Conservation (phyloP, 2,113 vertebrate genomes). For the Acrocephalus arundinaceus region DNA sequence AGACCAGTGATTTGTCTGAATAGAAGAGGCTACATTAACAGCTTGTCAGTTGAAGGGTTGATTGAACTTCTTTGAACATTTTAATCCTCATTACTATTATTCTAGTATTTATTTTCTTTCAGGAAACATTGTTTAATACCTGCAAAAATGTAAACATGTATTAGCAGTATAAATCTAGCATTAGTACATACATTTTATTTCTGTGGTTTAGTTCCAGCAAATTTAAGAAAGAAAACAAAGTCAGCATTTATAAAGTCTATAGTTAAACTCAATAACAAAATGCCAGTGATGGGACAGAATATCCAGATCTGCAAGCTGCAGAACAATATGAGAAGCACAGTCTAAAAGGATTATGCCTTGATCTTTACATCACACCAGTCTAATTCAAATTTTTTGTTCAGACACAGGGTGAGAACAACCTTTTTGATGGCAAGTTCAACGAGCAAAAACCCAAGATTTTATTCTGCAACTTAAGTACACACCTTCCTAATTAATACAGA, state of each 20-base stretch:
- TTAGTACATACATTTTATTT: not conserved
- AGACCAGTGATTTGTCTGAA: not conserved
- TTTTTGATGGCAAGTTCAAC: not conserved
- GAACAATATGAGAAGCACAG: not conserved
- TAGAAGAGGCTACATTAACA: not conserved
- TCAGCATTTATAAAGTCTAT: not conserved
- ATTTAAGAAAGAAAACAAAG: not conserved
- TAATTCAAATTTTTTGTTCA: not conserved
- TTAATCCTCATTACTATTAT: slow-evolving; percentile 23
- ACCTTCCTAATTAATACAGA: not conserved
- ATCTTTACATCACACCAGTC: not conserved
- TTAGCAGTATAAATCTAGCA: not conserved
- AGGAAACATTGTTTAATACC: not conserved
- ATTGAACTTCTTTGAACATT: not conserved
- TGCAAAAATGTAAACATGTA: not conserved
- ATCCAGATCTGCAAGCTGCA: not conserved
- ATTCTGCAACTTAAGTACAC: not conserved
- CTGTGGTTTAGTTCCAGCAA: not conserved
- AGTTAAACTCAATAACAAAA: not conserved
- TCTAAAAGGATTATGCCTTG: not conserved
- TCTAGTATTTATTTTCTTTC: slow-evolving; percentile 6
- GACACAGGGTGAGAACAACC: not conserved
- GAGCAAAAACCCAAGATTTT: not conserved
- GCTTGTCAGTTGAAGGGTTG: not conserved
- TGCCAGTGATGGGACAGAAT: not conserved